Conservation (phyloP, 2,113 vertebrate species). For the Scalopus aquaticus region DNA sequence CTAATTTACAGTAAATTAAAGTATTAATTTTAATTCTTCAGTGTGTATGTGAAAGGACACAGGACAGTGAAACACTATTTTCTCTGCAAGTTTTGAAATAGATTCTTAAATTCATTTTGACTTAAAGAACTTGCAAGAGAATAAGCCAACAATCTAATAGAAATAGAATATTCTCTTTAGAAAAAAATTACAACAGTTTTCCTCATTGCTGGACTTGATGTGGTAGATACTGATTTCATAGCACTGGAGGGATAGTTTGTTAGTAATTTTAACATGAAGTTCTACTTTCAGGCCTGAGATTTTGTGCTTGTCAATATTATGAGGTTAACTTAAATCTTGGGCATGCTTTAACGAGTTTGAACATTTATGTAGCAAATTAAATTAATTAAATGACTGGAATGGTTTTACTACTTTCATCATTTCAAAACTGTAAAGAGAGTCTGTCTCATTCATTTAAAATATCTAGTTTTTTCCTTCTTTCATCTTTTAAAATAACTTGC, state of each 20-base stretch:
- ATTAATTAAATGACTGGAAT: constrained; percentile 66
- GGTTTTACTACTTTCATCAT: constrained; percentile 73
- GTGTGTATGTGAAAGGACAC: not conserved
- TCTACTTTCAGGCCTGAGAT: constrained; percentile 39
- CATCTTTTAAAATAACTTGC: constrained; percentile 41
- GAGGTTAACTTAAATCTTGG: not conserved
- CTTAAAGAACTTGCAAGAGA: not conserved
- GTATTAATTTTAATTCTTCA: constrained; percentile 10
- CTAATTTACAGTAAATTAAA: constrained; percentile 44
- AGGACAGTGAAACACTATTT: not conserved
- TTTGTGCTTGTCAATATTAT: constrained; percentile 59
- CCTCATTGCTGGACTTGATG: not conserved
- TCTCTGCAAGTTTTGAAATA: constrained; percentile 33
- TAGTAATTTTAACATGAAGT: constrained; percentile 56
- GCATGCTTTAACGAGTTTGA: constrained; percentile 72
- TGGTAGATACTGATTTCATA: constrained; percentile 29
- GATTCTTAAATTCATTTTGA: constrained; percentile 24
- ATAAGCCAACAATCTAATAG: constrained; percentile 2
- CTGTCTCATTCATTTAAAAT: constrained; percentile 37
- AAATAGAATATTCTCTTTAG: constrained; percentile 43
- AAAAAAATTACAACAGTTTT: constrained; percentile 30
- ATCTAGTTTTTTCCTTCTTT: not conserved
- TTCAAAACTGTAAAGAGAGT: constrained; percentile 62
- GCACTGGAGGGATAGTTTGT: not conserved
- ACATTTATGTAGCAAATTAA: constrained; percentile 78